Evolutionary conservation across 92 coral and sea anemone genomes (phyloP), one percentile per base, ranked within the genome.

Genomic region (Porites cylindrica): DNA sequence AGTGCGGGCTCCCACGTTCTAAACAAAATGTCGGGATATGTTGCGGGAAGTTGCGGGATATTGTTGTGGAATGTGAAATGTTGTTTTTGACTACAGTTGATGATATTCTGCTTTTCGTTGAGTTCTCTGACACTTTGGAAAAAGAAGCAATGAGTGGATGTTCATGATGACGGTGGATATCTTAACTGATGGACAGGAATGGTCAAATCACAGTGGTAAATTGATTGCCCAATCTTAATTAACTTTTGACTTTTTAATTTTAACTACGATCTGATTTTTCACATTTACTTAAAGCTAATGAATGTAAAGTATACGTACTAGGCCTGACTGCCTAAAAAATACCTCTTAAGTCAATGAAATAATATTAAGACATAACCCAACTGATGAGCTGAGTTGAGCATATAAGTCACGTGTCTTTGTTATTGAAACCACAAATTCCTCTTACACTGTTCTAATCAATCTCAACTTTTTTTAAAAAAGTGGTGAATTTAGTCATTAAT

Each of bases 151-250:
- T 72, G 80, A 13, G 8, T 51, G 10, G 51, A n/a, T 75, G 53
- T 14, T 83, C 7, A 83, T 32, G 21, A 73, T 62, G 87, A 83
- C 80, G 29, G 71, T 53, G 73, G 64, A 75, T 63, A n/a, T 73
- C 47, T 63, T 29, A 12, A 50, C 53, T 73, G 73, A 83, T 62
- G 13, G 66, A 51, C 73, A 74, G 73, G 87, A 65, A 75, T 75
- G 87, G 74, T 17, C 80, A 24, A 56, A 51, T 19, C 80, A 74
- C 64, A 73, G 87, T n/a, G 87, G 87, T 83, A 83, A 62, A 80
- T 38, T 32, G 6, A 38, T 38, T 6, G 47, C 47, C 21, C 79
- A 29, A 1, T 9, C 10, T 54, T 54, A 54, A 51, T 12, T 61
- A 16, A 38, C 19, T 1, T 23, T 70, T 18, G 21, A 20, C 10